Percentiles rank a stretch among this genome's conserved stretches.
phyloP scores from a whole-genome alignment of 2,113 vertebrate genomes.

The Halcyon malimbica region DNA sequence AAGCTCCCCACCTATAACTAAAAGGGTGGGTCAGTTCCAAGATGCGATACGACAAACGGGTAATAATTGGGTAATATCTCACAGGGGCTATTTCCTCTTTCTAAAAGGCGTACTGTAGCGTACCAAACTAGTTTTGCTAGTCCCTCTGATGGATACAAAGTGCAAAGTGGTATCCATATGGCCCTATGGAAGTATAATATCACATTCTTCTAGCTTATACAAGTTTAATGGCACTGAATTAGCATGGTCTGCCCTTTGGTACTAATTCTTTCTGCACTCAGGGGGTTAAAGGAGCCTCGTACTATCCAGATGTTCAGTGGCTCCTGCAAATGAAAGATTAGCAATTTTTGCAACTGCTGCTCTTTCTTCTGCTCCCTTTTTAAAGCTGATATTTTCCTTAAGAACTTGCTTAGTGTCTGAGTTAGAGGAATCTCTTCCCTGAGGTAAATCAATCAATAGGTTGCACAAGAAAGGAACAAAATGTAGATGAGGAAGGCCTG shows the following conservation, averaged over 20 bases:
- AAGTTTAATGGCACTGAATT: constrained; percentile 76
- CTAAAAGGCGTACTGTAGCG: constrained; percentile 7
- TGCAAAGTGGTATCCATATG: constrained; percentile 64
- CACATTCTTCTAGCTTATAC: constrained; percentile 71
- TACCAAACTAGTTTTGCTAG: constrained; percentile 43
- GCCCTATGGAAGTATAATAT: constrained; percentile 64
- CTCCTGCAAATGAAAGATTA: constrained; percentile 81
- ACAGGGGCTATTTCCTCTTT: constrained; percentile 49
- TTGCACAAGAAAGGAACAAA: constrained; percentile 68
- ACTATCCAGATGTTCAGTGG: constrained; percentile 80
- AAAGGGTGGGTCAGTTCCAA: not conserved
- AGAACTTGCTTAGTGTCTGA: constrained; percentile 78
- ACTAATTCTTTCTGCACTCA: constrained; percentile 76
- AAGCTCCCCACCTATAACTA: not conserved
- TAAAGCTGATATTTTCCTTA: constrained; percentile 80
- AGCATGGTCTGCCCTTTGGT: constrained; percentile 78
- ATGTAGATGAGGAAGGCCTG: constrained; percentile 50
- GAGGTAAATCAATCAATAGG: constrained; percentile 81
- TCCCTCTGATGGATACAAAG: constrained; percentile 63
- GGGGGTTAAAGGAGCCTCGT: constrained; percentile 74
- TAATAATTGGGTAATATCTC: constrained; percentile 42
- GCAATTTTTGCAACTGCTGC: constrained; percentile 75
- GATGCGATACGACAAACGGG: constrained; percentile 9
- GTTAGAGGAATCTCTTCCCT: constrained; percentile 78
- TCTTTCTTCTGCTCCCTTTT: constrained; percentile 71